These are phyloP conservation scores for Drosophila tani DNA, from an alignment of 1,140 invertebrate species.

Conservation along the genomic window DNA sequence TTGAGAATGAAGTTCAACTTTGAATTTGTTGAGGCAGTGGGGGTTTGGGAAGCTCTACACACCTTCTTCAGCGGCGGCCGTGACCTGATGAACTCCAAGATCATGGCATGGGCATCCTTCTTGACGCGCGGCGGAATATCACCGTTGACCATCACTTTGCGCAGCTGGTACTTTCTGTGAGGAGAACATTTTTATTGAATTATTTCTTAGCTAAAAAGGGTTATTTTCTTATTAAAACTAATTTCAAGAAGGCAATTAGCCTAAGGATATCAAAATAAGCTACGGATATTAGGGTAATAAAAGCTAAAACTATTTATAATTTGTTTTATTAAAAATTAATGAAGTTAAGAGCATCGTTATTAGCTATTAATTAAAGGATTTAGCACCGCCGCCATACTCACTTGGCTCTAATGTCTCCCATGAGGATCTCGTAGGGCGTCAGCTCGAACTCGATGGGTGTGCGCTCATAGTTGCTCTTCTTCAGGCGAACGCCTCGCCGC, in stretches of 20 bases:
- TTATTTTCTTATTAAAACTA: too few species aligned
- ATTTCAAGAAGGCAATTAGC: neutral
- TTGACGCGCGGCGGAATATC: slow-evolving; percentile 93
- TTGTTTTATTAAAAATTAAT: neutral
- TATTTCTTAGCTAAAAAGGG: neutral
- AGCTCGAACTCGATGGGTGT: slow-evolving; percentile 94
- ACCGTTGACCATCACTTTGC: slow-evolving; percentile 93
- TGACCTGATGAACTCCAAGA: slow-evolving; percentile 98
- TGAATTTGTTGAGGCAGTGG: slow-evolving; percentile 18
- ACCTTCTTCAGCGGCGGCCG: slow-evolving; percentile 97
- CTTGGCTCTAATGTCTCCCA: slow-evolving; percentile 97
- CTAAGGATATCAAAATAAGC: neutral
- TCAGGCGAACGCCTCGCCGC: slow-evolving; percentile 94
- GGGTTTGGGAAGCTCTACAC: slow-evolving; percentile 70
- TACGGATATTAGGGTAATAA: neutral
- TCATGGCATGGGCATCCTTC: slow-evolving; percentile 97
- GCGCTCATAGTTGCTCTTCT: slow-evolving; percentile 92
- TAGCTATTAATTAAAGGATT: slow-evolving; percentile 4
- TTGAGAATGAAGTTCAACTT: slow-evolving; percentile 17
- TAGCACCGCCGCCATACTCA: slow-evolving; percentile 78
- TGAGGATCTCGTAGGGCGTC: slow-evolving; percentile 98
- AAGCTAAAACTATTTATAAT: too few species aligned
- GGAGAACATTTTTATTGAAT: slow-evolving; percentile 25
- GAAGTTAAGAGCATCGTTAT: neutral
- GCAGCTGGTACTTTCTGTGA: slow-evolving; percentile 89